phyloP scores from a whole-genome alignment of 2,888 invertebrate species.

The Agrilus biguttatus region DNA sequence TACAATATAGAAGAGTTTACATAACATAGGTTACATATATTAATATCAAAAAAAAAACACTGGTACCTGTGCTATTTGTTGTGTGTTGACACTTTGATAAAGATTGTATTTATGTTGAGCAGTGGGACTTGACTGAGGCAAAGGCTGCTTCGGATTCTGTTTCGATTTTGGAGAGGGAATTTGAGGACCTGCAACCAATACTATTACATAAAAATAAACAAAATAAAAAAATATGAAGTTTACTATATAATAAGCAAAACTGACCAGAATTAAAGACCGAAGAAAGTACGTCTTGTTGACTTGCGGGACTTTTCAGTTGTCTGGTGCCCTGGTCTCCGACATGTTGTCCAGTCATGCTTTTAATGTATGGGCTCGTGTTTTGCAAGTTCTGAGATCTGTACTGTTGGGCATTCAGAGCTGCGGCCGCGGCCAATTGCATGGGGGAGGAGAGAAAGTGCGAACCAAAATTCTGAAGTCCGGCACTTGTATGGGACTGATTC shows the following conservation, averaged over 20 bases:
- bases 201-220: not conserved
- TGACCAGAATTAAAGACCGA: conserved; percentile 42
- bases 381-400: conserved; percentile 46
- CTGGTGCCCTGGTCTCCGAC: conserved; percentile 22
- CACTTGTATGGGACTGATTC: conserved; percentile 31
- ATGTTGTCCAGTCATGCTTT: conserved; percentile 24
- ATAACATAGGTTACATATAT: not conserved
- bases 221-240: not conserved
- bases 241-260: conserved; percentile 8
- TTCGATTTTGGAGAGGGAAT: conserved; percentile 44
- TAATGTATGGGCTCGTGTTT: conserved; percentile 29
- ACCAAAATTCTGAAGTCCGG: conserved; percentile 35
- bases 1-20: no score
- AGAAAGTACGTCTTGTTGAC: conserved; percentile 34
- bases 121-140: conserved; percentile 40
- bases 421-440: conserved; percentile 47
- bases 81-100: conserved; percentile 36
- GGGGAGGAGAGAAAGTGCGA: conserved; percentile 47
- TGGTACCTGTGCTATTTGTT: conserved; percentile 28
- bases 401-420: conserved; percentile 44
- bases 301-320: conserved; percentile 42
- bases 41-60: conserved; percentile 14
- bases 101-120: conserved; percentile 38
- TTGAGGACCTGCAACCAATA: conserved; percentile 31
- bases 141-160: conserved; percentile 36